Evolutionary conservation across 2,888 invertebrate genomes (phyloP).

Genomic region (Keiferia lycopersicella): DNA sequence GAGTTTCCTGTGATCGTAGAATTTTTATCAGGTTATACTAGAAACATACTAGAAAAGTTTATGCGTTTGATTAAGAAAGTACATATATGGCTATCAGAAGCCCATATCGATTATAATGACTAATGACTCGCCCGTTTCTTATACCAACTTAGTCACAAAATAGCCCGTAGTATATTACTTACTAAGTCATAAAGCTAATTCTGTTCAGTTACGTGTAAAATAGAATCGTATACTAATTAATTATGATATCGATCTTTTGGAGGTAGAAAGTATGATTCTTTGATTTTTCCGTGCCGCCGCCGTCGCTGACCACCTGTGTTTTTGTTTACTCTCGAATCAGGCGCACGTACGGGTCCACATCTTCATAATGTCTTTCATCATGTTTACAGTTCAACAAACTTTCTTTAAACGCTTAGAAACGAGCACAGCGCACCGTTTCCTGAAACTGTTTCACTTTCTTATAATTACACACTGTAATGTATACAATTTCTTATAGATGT

Average conservation of each 20-base stretch:
- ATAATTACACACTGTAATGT: conserved; percentile 18
- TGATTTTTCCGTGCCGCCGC: not conserved
- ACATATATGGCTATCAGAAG: no score
- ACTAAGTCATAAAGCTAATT: not conserved
- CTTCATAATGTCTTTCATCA: conserved; percentile 72
- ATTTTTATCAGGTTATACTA: no score
- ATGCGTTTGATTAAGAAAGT: no score
- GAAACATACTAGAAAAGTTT: no score
- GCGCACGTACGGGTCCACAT: conserved; percentile 49
- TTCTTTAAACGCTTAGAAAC: conserved; percentile 40
- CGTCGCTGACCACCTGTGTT: not conserved
- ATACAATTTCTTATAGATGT: conserved; percentile 19
- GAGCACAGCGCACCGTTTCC: conserved; percentile 34
- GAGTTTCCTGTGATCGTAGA: no score
- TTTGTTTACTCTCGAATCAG: conserved; percentile 27
- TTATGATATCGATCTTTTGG: not conserved
- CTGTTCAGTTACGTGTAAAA: not conserved
- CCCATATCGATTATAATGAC: no score
- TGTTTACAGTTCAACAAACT: conserved; percentile 72
- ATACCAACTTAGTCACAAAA: no score
- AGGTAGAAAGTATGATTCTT: not conserved
- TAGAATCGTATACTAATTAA: not conserved
- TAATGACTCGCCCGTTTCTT: no score
- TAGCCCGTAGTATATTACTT: not conserved
- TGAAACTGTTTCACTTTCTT: conserved; percentile 28